Percentiles rank a stretch among this genome's conserved stretches.
phyloP scores from a whole-genome alignment of 2,113 vertebrate genomes.

The Crotalus helleri region DNA sequence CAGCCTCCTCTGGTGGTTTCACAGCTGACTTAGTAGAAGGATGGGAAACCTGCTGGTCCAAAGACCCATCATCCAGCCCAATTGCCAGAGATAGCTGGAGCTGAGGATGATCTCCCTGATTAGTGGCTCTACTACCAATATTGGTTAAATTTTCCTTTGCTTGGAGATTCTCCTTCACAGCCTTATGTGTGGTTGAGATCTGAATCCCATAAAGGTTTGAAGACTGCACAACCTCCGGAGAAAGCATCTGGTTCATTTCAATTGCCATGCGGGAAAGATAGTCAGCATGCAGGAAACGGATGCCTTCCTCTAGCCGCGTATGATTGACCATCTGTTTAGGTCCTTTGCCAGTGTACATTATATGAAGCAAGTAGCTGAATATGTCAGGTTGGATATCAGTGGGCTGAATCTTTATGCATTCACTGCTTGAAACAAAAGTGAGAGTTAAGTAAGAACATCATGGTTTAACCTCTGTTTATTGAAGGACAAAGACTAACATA shows the following conservation, averaged over 20 bases:
- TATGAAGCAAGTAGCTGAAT: slow-evolving; percentile 96
- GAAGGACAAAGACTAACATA: not conserved
- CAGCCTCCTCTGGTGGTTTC: slow-evolving; percentile 74
- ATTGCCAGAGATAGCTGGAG: slow-evolving; percentile 80
- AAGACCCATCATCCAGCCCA: slow-evolving; percentile 76
- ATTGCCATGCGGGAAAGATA: slow-evolving; percentile 82
- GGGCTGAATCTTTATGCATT: slow-evolving; percentile 98
- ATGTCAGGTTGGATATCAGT: slow-evolving; percentile 97
- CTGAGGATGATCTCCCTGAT: slow-evolving; percentile 71
- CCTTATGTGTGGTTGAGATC: slow-evolving; percentile 87
- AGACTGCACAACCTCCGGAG: slow-evolving; percentile 79
- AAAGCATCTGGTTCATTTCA: slow-evolving; percentile 72
- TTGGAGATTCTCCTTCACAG: slow-evolving; percentile 73
- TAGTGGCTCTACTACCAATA: slow-evolving; percentile 58
- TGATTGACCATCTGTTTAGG: slow-evolving; percentile 91
- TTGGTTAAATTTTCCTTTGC: slow-evolving; percentile 67
- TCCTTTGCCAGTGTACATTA: slow-evolving; percentile 95
- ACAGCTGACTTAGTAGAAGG: slow-evolving; percentile 63
- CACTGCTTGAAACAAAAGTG: slow-evolving; percentile 74
- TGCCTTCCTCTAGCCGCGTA: slow-evolving; percentile 89
- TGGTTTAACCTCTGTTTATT: not conserved
- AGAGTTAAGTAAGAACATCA: slow-evolving; percentile 18
- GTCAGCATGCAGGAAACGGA: slow-evolving; percentile 94
- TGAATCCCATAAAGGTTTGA: slow-evolving; percentile 97
- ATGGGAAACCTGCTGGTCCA: slow-evolving; percentile 67